Base-by-base conservation (phyloP, 2,888 invertebrate genomes). In the Amphipoea oculea region DNA sequence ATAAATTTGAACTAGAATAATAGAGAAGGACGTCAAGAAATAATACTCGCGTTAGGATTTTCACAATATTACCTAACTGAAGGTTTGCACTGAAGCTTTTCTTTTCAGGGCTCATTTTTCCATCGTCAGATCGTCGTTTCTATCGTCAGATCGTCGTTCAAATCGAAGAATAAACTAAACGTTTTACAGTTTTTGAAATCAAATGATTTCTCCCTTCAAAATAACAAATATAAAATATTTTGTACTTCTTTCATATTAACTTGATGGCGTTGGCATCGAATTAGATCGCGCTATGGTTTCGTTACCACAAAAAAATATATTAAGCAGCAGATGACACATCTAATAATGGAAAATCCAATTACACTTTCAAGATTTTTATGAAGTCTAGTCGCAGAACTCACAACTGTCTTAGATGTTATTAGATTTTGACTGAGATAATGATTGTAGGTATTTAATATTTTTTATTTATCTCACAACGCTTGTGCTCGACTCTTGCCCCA, bases 401-500 rank as follows among this genome's bases (percentile, higher is more conserved):
- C 40, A 40, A 36, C 45, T 40, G 40, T 14, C 20, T 73, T 63
- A 9, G 11, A 12, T 29, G 5, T 42, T 9, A 6, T 20, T n/a
- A 14, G 20, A 29, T 20, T 72, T 36, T 2, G 9, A 14, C 23
- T 9, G 60, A 40, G n/a, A 40, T n/a, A 71, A 40, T n/a, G 4
- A 7, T 20, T 12, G 7, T 12, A 51, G 14, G 9, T 9, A 54
- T 40, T n/a, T 17, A 12, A 4, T 48, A 9, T 45, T 1, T 36
- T 29, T 74, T 23, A 9, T 14, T 74, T 5, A 11, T 9, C 0
- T n/a, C 29, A 40, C 9, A 68, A 23, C 86, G 89, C 89, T 83
- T 63, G 29, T 48, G 81, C 88, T 88, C 74, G 29, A 51, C 60
- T 57, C 88, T 92, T 93, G 90, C 60, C 51, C 87, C 88, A 87